A percentile compares a stretch with the other conserved stretches of the same genome.
These are phyloP conservation scores for Protonemura montana DNA, from an alignment of 2,888 invertebrate genomes.

Conservation along the genomic window DNA sequence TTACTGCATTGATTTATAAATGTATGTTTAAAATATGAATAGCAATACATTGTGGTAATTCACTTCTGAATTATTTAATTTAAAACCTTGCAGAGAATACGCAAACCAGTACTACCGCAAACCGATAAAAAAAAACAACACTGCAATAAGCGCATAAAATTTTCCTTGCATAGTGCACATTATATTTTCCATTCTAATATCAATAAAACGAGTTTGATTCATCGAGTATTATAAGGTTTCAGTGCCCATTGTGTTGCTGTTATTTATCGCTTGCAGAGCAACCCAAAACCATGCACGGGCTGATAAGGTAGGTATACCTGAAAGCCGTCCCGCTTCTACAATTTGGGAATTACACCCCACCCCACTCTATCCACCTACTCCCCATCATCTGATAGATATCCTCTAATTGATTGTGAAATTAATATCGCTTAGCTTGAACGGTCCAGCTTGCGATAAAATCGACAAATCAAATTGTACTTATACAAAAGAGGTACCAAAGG, in stretches of 20 bases:
- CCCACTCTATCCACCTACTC: neutral
- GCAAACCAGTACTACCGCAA: neutral
- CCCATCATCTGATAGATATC: neutral
- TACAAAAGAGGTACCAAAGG: neutral
- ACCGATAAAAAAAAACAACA: neutral
- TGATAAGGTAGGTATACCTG: neutral
- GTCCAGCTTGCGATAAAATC: neutral
- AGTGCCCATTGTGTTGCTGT: neutral
- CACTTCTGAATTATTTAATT: neutral
- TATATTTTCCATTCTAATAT: neutral
- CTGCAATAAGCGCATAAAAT: neutral
- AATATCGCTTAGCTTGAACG: neutral
- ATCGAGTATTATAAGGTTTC: neutral
- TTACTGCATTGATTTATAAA: too few relatives aligned
- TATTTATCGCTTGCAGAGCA: neutral
- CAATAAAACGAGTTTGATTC: neutral
- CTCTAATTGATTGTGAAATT: neutral
- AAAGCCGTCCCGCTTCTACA: neutral
- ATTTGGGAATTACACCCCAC: neutral
- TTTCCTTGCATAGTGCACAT: neutral
- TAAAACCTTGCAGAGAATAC: neutral
- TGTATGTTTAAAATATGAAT: too few relatives aligned
- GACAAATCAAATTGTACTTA: neutral
- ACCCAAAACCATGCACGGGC: neutral
- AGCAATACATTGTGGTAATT: too few relatives aligned